These are phyloP conservation scores for Empidonax traillii DNA, from an alignment of 2,113 vertebrate species.

Conservation along the genomic window DNA sequence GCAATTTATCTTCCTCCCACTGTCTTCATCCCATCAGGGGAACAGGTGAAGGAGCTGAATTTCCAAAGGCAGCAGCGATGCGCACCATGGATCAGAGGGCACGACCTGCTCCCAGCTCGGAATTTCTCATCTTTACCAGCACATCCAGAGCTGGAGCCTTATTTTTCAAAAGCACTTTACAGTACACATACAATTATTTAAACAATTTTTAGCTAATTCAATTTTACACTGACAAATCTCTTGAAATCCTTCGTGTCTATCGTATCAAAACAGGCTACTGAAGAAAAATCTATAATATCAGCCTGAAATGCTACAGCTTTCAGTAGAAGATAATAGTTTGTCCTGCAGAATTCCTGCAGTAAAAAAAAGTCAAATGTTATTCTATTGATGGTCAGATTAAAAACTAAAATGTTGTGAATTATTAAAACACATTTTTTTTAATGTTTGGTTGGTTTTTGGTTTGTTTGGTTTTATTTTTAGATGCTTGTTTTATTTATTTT, in stretches of 20 bases:
- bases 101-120: constrained; percentile 4
- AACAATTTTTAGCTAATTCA: not conserved
- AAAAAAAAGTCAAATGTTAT: not conserved
- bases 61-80: constrained; percentile 60
- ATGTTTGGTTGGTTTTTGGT: not conserved
- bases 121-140: constrained; percentile 54
- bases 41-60: constrained; percentile 58
- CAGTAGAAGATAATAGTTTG: not conserved
- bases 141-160: not conserved
- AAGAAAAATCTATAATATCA: not conserved
- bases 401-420: fast-evolving
- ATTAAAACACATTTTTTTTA: not conserved
- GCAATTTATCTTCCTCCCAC: constrained; percentile 66
- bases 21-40: constrained; percentile 15
- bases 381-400: not conserved
- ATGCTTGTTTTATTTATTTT: not conserved
- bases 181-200: not conserved
- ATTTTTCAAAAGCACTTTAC: constrained; percentile 37
- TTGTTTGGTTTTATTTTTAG: not conserved
- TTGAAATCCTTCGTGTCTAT: not conserved
- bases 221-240: constrained; percentile 12
- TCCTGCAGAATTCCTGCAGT: not conserved
- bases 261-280: not conserved
- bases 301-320: not conserved
- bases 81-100: constrained; percentile 28